phyloP scores from a whole-genome alignment of 2,888 invertebrate species.

The Blastobasis lacticolella region DNA sequence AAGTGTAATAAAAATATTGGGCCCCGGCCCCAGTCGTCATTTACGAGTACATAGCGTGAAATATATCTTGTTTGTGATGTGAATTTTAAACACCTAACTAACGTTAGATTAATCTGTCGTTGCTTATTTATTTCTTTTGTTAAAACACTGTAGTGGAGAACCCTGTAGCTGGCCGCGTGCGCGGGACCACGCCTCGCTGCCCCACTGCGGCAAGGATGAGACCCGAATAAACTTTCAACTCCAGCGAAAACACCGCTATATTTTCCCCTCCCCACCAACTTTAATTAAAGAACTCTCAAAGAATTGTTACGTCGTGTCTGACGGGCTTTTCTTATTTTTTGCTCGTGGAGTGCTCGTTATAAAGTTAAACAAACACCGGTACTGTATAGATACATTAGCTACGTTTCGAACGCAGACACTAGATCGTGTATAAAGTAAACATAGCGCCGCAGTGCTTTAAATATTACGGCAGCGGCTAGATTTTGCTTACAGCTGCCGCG shows the following conservation, averaged over 20 bases:
- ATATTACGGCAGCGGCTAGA: too few relatives aligned
- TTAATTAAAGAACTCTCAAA: slow-evolving; percentile 17
- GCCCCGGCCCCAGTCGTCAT: too few relatives aligned
- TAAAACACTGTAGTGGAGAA: neutral
- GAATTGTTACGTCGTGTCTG: slow-evolving; percentile 14
- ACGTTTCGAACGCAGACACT: neutral
- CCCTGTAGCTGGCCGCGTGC: slow-evolving; percentile 2
- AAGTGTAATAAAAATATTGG: too few relatives aligned
- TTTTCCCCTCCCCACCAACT: slow-evolving; percentile 10
- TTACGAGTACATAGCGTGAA: neutral
- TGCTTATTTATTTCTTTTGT: neutral
- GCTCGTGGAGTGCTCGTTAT: neutral
- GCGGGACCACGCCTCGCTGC: slow-evolving; percentile 9
- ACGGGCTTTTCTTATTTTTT: slow-evolving; percentile 1
- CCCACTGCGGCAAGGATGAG: slow-evolving; percentile 11
- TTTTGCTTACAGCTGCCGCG: too few relatives aligned
- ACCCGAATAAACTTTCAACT: slow-evolving; percentile 17
- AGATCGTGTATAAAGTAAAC: too few relatives aligned
- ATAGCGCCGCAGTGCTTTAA: too few relatives aligned
- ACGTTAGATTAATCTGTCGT: neutral
- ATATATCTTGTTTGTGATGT: slow-evolving; percentile 2
- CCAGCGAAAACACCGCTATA: slow-evolving; percentile 13
- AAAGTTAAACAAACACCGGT: neutral
- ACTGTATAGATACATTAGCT: neutral
- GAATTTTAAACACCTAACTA: slow-evolving; percentile 19